Base-by-base conservation (phyloP, 2,797 vertebrate species). In the Alcedo quadribrachys region DNA sequence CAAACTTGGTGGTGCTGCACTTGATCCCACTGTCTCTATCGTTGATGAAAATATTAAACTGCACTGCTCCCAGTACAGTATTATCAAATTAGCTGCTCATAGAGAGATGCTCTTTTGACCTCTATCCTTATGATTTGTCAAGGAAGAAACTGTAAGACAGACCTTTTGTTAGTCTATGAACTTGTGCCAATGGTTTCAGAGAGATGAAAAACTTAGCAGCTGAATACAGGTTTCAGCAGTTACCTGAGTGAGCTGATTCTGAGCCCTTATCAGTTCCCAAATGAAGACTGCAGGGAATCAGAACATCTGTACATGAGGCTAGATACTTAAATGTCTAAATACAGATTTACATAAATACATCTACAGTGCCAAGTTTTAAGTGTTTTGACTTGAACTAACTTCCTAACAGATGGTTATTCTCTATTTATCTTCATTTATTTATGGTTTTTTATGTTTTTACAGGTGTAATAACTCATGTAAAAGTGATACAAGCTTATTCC, bases 371-470 rank as follows among this genome's bases (percentile, higher is more conserved):
- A 96, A 90, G 63, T 95, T 90, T 96, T 84, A 93, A 94, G 73
- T 93, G 90, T 81, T 96, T 94, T 92, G 68, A 91, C 83, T 93
- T 90, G 69, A 93, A 85, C 57, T 75, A 89, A 87, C 81, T 91
- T 95, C 90, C 53, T 87, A 93, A 91, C 93, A 95, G 88, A 91
- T 94, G 88, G 92, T 85, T 92, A 61, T 87, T 92, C 78, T 87
- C 69, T 68, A 91, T 96, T 67, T 90, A 68, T 91, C 60, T 89
- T 93, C 16, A 79, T 90, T 95, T 93, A 94, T 82, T 94, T 92
- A 91, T 46, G 40, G 20, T 33, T 93, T 81, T 91, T 92, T 93
- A 87, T 91, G 54, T 65, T 91, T 93, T 78, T 68, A 78, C 21
- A 87, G 55, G 74, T 1, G 8, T 35, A 90, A 77, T 74, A 93